Conservation (phyloP, 2,113 vertebrate genomes). For the Antechinus stuartii region DNA sequence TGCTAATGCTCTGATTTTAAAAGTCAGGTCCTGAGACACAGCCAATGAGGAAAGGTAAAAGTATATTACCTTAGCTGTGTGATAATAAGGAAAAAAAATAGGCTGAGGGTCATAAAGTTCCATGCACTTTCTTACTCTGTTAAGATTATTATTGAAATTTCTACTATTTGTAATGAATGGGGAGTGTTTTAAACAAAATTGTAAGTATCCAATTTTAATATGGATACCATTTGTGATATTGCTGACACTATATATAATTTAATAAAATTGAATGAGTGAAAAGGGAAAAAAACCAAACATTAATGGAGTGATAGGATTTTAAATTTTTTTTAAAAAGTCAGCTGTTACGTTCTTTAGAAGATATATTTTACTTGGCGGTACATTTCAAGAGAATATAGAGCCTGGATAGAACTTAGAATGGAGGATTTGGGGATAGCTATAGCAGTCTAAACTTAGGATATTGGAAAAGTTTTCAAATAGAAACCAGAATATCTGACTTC, state of each 20-base stretch:
- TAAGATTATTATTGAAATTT: background rate
- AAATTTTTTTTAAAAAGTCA: background rate
- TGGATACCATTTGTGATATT: background rate
- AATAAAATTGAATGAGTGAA: background rate
- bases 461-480: background rate
- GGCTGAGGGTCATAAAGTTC: background rate
- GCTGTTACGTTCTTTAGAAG: background rate
- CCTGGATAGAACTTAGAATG: background rate
- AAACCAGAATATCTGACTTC: background rate
- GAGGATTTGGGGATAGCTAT: background rate
- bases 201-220: background rate
- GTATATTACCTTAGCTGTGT: background rate
- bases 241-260: background rate
- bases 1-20: background rate
- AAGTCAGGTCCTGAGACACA: background rate
- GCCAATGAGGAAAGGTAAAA: background rate
- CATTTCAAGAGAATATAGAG: background rate
- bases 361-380: background rate
- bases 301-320: background rate
- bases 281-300: background rate
- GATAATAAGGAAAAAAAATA: background rate
- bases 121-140: background rate
- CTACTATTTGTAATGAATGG: background rate
- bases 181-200: background rate
- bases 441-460: background rate